Conservation (phyloP, 2,888 invertebrate genomes). For the Glyphotaelius pellucidus region DNA sequence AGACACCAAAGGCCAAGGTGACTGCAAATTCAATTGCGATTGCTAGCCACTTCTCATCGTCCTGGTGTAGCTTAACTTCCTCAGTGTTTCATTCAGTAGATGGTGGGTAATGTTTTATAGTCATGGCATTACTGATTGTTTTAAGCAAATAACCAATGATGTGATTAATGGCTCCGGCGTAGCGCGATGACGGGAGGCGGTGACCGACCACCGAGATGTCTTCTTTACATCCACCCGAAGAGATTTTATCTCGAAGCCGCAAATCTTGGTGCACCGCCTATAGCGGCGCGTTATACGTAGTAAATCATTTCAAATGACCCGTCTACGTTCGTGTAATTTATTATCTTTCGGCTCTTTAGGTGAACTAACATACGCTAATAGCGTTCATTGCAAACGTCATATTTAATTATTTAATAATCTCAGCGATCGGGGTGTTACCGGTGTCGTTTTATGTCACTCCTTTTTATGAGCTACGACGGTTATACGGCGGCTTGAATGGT, state of each 20-base stretch:
- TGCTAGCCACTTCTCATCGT: background rate
- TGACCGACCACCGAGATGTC: conserved; percentile 57
- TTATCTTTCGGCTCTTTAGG: conserved; percentile 59
- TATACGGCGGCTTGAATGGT: conserved; percentile 12
- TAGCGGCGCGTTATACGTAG: conserved; percentile 35
- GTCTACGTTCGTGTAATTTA: conserved; percentile 60
- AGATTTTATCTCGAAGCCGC: conserved; percentile 58
- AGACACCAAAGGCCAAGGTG: background rate
- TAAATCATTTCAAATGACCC: conserved; percentile 61
- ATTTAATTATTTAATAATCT: conserved; percentile 63
- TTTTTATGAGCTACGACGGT: conserved; percentile 25
- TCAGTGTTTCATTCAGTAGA: background rate
- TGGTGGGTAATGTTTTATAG: background rate
- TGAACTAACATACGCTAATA: conserved; percentile 61
- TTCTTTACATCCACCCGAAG: conserved; percentile 49
- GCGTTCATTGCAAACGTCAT: conserved; percentile 59
- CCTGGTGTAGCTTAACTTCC: background rate
- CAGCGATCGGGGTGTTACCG: conserved; percentile 36
- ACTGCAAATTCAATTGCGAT: background rate
- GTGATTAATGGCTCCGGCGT: conserved; percentile 55
- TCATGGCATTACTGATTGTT: background rate
- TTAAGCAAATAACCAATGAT: conserved; percentile 47
- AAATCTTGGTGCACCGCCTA: conserved; percentile 48
- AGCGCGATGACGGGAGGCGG: conserved; percentile 57
- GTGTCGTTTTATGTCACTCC: conserved; percentile 45